These are phyloP conservation scores for Rotaria sp. DNA, from an alignment of 2,888 invertebrate species.

Conservation along the genomic window DNA sequence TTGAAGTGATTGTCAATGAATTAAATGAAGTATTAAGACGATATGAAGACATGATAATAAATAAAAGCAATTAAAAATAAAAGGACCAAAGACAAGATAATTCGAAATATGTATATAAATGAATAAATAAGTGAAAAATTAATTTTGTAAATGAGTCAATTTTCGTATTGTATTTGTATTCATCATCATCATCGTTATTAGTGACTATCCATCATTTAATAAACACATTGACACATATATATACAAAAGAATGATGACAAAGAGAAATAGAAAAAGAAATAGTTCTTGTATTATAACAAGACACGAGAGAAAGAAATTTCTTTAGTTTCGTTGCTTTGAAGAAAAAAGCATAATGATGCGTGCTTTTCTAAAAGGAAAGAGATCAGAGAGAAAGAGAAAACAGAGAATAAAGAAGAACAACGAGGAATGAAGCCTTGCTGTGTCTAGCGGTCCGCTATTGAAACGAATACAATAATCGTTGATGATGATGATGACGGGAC, in stretches of 20 bases:
- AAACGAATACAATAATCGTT: constrained; percentile 5
- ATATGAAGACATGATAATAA: neutral
- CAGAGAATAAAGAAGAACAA: neutral
- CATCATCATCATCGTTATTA: neutral
- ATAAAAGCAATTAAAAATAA: neutral
- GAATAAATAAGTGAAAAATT: neutral
- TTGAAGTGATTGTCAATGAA: neutral
- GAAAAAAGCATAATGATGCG: neutral
- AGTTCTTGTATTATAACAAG: neutral
- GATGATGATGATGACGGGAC: neutral
- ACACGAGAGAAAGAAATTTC: neutral
- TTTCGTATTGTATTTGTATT: neutral
- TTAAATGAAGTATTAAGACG: neutral
- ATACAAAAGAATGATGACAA: neutral
- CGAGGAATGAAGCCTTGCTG: neutral
- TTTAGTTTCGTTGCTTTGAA: neutral
- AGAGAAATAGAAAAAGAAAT: neutral
- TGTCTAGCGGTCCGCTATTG: neutral
- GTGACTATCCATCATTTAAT: neutral
- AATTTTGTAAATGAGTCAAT: neutral
- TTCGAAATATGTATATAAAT: neutral
- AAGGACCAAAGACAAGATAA: neutral
- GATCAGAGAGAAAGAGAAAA: neutral
- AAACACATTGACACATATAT: neutral
- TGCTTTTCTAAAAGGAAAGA: neutral